A percentile compares a stretch with the other conserved stretches of the same genome.
These are phyloP conservation scores for Noctua janthe DNA, from an alignment of 2,888 invertebrate genomes.

Conservation along the genomic window DNA sequence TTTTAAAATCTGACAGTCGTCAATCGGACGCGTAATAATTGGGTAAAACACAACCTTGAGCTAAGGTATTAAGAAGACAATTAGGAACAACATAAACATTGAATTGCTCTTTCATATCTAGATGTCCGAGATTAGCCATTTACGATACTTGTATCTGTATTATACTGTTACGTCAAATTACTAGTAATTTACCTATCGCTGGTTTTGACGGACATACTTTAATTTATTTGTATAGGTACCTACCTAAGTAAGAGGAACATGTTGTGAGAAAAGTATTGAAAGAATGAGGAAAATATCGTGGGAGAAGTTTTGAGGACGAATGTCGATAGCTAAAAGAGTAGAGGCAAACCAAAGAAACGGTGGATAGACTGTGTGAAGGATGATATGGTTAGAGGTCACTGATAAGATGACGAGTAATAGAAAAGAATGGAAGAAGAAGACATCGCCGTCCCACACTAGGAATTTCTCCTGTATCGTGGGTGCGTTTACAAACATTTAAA, in stretches of 20 bases:
- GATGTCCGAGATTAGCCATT: slow-evolving; percentile 35
- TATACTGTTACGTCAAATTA: background rate
- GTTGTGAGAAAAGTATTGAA: background rate
- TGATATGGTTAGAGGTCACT: background rate
- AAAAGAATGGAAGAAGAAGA: no score
- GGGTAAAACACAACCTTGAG: slow-evolving; percentile 1
- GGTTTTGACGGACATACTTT: background rate
- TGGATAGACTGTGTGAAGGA: background rate
- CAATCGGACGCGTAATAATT: background rate
- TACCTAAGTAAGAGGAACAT: background rate
- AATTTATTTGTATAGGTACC: no score
- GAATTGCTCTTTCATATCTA: slow-evolving; percentile 12
- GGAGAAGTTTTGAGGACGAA: no score
- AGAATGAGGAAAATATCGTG: no score
- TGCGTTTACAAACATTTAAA: no score
- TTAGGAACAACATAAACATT: slow-evolving; percentile 1
- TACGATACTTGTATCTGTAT: slow-evolving; percentile 19
- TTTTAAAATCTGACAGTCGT: background rate
- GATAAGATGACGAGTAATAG: no score
- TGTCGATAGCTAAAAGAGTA: background rate
- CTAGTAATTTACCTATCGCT: background rate
- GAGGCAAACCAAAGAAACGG: background rate
- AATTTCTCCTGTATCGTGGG: no score
- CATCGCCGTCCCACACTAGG: no score
- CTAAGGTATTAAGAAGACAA: background rate